A percentile compares a stretch with the other conserved stretches of the same genome.
phyloP scores from a whole-genome alignment of 2,888 invertebrate genomes.

The Blomia tropicalis region DNA sequence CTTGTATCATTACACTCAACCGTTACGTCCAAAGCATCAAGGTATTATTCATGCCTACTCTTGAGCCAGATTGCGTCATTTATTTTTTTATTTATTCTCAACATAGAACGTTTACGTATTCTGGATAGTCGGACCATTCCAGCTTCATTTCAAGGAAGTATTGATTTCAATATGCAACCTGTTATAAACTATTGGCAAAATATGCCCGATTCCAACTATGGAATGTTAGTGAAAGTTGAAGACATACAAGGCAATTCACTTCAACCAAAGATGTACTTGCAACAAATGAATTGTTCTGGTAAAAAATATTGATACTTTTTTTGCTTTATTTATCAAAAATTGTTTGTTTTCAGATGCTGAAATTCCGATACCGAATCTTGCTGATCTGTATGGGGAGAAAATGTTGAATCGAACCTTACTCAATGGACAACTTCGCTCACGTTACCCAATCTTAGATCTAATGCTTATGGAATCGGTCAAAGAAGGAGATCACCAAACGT shows the following conservation, averaged over 20 bases:
- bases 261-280: constrained; percentile 28
- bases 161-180: constrained; percentile 29
- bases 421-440: constrained; percentile 17
- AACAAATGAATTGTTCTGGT: constrained; percentile 30
- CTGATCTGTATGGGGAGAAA: constrained; percentile 28
- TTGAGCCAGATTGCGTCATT: background rate
- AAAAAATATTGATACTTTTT: background rate
- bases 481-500: constrained; percentile 11
- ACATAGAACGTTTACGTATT: constrained; percentile 22
- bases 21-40: constrained; percentile 27
- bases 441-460: constrained; percentile 30
- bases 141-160: constrained; percentile 28
- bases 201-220: constrained; percentile 28
- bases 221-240: constrained; percentile 29
- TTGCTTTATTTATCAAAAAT: background rate
- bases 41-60: constrained; percentile 19
- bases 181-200: constrained; percentile 29
- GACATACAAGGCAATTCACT: constrained; percentile 27
- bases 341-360: constrained; percentile 27
- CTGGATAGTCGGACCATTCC: constrained; percentile 28
- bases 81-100: background rate
- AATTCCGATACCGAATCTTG: constrained; percentile 31
- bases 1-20: constrained; percentile 28
- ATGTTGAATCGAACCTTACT: constrained; percentile 26
- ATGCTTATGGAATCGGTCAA: constrained; percentile 27